These are phyloP conservation scores for Oenanthe oenanthe DNA, from an alignment of 2,113 vertebrate species.

Conservation along the genomic window DNA sequence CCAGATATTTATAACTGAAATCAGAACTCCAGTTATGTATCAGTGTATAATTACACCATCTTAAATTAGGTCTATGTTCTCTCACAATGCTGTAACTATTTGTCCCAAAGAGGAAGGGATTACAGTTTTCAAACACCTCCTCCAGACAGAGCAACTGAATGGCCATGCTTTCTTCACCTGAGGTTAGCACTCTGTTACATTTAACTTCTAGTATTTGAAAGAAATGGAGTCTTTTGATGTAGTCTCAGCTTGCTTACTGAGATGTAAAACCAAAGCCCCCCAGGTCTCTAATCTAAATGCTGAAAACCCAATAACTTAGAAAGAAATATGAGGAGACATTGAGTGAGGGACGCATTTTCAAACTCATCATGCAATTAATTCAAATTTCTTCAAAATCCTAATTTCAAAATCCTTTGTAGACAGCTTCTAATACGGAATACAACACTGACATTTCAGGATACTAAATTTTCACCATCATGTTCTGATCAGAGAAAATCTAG, in stretches of 20 bases:
- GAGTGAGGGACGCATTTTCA: not conserved
- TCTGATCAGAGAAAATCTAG: not conserved
- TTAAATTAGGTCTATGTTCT: not conserved
- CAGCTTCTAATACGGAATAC: not conserved
- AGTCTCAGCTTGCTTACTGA: not conserved
- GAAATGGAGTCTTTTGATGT: not conserved
- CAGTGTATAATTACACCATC: not conserved
- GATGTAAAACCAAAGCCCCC: not conserved
- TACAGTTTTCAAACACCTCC: not conserved
- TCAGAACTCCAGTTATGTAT: not conserved
- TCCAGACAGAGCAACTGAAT: not conserved
- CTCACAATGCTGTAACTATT: not conserved
- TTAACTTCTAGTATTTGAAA: not conserved
- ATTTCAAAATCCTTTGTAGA: not conserved
- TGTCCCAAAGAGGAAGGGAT: not conserved
- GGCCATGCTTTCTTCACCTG: not conserved
- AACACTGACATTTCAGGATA: not conserved
- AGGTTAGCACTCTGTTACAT: not conserved
- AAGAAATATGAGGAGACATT: not conserved
- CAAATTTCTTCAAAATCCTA: not conserved
- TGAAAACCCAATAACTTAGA: not conserved
- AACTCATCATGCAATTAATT: not conserved
- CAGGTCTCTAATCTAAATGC: not conserved
- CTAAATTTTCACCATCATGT: not conserved
- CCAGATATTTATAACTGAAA: not conserved